Base-by-base conservation (phyloP, 53 echinoderm and acorn worm species). In the Antedon mediterranea region DNA sequence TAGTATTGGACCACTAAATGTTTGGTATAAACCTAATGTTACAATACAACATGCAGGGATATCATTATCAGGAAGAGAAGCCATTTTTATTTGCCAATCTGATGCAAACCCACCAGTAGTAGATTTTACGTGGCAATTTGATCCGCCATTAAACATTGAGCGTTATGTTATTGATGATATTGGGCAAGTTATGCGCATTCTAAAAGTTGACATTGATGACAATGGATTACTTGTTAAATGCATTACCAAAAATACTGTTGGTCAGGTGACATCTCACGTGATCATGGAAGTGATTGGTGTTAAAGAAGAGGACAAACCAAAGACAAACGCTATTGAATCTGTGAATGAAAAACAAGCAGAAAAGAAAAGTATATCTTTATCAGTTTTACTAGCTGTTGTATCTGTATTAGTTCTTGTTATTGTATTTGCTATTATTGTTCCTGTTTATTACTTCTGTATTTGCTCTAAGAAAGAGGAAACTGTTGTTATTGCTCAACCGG, bases 11-110 rank as follows among this genome's bases (percentile, higher is more conserved):
- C 90, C 90, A 2, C 57, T 90, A 26, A 87, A 75, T 0, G 87
- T 90, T 31, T 82, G 80, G 23, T 82, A 76, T 28, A 87, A 84
- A 30, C 90, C 90, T 31, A 84, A 87, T 28, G 84, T 79, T 8
- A 82, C 81, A 30, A 90, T 90, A 72, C 78, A 87, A 42, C 90
- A 87, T 28, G 31, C 84, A 31, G 79, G 76, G 30, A 84, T 79
- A 29, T 79, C 82, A 11, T 72, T 84, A 41, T 31, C 78, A 23
- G 76, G 82, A 11, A 87, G 87, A 18, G 82, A 90, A 32, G 90
- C 78, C 57, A 82, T 90, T 33, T 90, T 90, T 79, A 80, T 84
- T 6, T 90, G 90, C 72, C 87, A 90, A 43, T 34, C 72, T 28
- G 79, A 82, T 33, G 82, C 90, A 20, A 74, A 79, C 71, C 90